phyloP scores from a whole-genome alignment of 2,888 invertebrate genomes.

The Chouioia cunea region DNA sequence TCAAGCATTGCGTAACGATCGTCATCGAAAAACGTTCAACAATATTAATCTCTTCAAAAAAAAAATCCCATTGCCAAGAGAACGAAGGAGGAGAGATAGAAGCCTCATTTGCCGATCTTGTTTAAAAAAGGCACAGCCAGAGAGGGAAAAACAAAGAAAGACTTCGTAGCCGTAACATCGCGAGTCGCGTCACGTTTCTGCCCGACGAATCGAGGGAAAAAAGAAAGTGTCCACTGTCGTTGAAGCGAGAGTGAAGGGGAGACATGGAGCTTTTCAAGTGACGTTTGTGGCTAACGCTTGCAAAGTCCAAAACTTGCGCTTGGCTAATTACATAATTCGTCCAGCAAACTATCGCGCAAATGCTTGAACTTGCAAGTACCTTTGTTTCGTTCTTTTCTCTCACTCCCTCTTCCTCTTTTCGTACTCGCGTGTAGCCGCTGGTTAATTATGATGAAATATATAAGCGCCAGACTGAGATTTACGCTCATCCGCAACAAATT shows the following conservation, averaged over 20 bases:
- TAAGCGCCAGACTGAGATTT: conserved; percentile 18
- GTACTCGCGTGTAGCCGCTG: not conserved
- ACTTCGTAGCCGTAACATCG: conserved; percentile 5
- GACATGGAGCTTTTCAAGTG: conserved; percentile 25
- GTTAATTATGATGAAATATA: conserved; percentile 40
- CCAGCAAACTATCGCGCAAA: not conserved
- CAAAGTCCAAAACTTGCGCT: too few relatives aligned
- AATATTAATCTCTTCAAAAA: conserved; percentile 24
- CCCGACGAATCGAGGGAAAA: conserved; percentile 21
- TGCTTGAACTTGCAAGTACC: not conserved
- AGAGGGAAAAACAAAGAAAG: conserved; percentile 9
- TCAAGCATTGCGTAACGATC: not conserved
- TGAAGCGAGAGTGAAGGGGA: too few relatives aligned
- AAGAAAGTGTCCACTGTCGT: conserved; percentile 36
- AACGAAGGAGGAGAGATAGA: conserved; percentile 37
- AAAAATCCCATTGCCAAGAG: conserved; percentile 1
- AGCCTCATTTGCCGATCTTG: conserved; percentile 32
- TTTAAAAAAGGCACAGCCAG: conserved; percentile 44
- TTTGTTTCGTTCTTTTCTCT: conserved; percentile 14
- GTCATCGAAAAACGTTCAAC: not conserved
- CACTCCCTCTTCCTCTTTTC: too few relatives aligned
- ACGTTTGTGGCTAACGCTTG: conserved; percentile 17
- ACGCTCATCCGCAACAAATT: conserved; percentile 41
- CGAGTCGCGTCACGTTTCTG: conserved; percentile 34
- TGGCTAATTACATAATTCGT: too few relatives aligned